phyloP scores from a whole-genome alignment of 2,888 invertebrate species.

The Polydrusus tereticollis region DNA sequence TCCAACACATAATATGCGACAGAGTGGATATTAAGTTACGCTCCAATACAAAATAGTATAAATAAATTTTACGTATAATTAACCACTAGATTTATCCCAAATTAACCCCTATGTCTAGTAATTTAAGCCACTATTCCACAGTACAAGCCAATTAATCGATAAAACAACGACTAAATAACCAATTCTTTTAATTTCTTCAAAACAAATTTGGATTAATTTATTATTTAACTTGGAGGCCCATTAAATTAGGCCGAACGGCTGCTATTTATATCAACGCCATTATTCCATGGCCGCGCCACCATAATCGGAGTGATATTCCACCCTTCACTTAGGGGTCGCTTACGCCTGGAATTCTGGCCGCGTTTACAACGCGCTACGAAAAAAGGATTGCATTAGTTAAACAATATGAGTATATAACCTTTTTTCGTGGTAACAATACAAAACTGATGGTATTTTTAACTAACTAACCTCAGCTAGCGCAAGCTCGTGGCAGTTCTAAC shows the following conservation, averaged over 20 bases:
- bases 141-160: slow-evolving; percentile 23
- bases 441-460: too few relatives aligned
- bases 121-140: slow-evolving; percentile 7
- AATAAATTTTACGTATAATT: not conserved
- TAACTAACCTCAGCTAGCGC: too few relatives aligned
- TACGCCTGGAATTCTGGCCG: slow-evolving; percentile 14
- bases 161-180: slow-evolving; percentile 10
- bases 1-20: too few relatives aligned
- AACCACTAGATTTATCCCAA: not conserved
- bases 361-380: slow-evolving; percentile 28
- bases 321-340: slow-evolving; percentile 34
- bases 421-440: too few relatives aligned
- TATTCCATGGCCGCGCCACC: slow-evolving; percentile 39
- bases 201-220: slow-evolving; percentile 36
- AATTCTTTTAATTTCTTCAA: slow-evolving; percentile 31
- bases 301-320: slow-evolving; percentile 38
- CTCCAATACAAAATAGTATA: not conserved
- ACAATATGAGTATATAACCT: too few relatives aligned
- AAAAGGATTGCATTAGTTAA: too few relatives aligned
- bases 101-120: slow-evolving; percentile 20
- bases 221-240: slow-evolving; percentile 36
- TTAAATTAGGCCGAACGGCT: slow-evolving; percentile 39
- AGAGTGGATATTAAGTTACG: too few relatives aligned
- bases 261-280: slow-evolving; percentile 42
- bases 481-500: too few relatives aligned